These are phyloP conservation scores for Pseudomyrmex concolor DNA, from an alignment of 1,140 invertebrate genomes.

Conservation along the genomic window DNA sequence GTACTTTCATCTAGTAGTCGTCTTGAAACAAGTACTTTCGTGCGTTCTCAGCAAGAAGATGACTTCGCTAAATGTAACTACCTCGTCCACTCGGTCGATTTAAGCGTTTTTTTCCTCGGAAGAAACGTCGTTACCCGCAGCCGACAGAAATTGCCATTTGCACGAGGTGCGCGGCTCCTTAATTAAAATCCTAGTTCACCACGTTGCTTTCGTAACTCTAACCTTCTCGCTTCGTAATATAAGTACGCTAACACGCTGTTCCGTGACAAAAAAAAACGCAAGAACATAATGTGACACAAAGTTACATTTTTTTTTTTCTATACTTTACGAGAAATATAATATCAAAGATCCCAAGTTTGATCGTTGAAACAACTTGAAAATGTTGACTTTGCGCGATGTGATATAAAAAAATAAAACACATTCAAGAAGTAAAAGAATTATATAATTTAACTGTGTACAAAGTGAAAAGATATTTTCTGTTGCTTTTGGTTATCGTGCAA, in stretches of 20 bases:
- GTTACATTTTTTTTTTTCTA: no score
- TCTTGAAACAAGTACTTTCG: constrained; percentile 1
- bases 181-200: constrained; percentile 66
- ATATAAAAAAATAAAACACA: no score
- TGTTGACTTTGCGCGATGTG: background rate
- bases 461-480: no score
- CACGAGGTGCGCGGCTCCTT: constrained; percentile 52
- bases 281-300: background rate
- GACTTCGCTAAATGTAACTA: constrained; percentile 38
- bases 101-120: constrained; percentile 20
- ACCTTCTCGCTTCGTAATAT: constrained; percentile 25
- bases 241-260: constrained; percentile 31
- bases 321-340: no score
- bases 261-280: constrained; percentile 7
- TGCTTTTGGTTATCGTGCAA: no score
- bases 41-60: constrained; percentile 30
- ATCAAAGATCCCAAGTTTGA: background rate
- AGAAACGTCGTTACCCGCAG: constrained; percentile 40
- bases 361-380: background rate
- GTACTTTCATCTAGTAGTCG: background rate
- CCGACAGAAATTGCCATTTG: constrained; percentile 51
- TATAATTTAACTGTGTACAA: no score
- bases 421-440: no score
- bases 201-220: constrained; percentile 17
- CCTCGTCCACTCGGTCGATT: constrained; percentile 33